Base-by-base conservation (phyloP, 1,140 invertebrate genomes). In the Drosophila ironensis region DNA sequence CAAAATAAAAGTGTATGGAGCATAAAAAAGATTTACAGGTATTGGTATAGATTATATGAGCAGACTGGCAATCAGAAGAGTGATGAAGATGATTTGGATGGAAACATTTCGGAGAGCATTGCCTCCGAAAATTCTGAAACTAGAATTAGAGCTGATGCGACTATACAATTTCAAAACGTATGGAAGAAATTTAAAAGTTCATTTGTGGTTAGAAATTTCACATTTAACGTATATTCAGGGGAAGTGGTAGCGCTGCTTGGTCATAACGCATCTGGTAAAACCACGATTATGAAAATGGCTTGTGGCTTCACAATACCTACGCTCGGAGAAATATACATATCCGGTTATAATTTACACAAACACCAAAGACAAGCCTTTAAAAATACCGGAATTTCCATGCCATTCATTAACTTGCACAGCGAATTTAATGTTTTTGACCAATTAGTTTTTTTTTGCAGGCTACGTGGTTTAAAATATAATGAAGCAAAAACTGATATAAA, bases 161-260 rank as follows among this genome's bases (percentile, higher is more conserved):
- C 6, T 0, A 56, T 81, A 6, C 59, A 76, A 12, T 64, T 76
- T 2, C 22, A 27, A 2, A 30, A 37, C 2, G 68, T 82, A 3
- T 76, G 41, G 48, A 63, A 72, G n/a, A 77, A 42, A 20, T 77
- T 22, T 7, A 3, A 0, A 0, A 56, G 57, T 0, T 7, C 0
- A 0, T 64, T 35, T 35, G 78, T 64, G 8, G 17, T 82, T 1
- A 35, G 25, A 0, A 38, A 45, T 3, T 50, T 82, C 20, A 53
- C 57, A 2, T 19, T 82, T 0, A 46, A 28, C 4, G 63, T 82
- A 2, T 52, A 61, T 12, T 3, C 44, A 2, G 66, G 71, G 7
- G 78, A 82, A 9, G 12, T 76, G 3, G 22, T 84, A 0, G 78
- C 54, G 0, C 27, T 82, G 0, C 35, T 84, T 3, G 78, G 78